A percentile compares a stretch with the other conserved stretches of the same genome.
These are phyloP conservation scores for Borostomias antarcticus DNA, from an alignment of 2,797 vertebrate species.

Conservation along the genomic window DNA sequence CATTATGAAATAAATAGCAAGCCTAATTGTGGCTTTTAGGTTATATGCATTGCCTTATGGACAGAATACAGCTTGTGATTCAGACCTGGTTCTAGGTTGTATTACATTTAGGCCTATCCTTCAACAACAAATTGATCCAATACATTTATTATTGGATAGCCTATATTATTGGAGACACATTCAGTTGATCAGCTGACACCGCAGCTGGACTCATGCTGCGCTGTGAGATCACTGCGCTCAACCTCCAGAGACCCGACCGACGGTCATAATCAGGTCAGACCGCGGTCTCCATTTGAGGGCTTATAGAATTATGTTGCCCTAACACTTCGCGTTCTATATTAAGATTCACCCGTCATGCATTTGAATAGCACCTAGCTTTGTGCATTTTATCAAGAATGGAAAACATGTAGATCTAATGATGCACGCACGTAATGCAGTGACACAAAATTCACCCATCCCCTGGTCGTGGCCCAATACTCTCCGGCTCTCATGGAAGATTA, in stretches of 20 bases:
- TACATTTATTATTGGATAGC: not conserved
- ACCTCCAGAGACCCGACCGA: slow-evolving; percentile 6
- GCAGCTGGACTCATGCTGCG: slow-evolving; percentile 51
- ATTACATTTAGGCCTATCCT: not conserved
- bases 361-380: not conserved
- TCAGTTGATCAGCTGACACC: slow-evolving; percentile 40
- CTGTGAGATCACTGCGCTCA: slow-evolving; percentile 22
- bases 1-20: not conserved
- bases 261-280: slow-evolving; percentile 8
- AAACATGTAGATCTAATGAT: not conserved
- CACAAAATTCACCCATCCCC: not conserved
- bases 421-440: not conserved
- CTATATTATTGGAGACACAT: slow-evolving; percentile 21
- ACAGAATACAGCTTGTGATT: not conserved
- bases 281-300: slow-evolving; percentile 4
- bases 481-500: slow-evolving; percentile 26
- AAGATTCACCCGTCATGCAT: not conserved
- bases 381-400: not conserved
- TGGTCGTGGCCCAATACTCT: slow-evolving; percentile 7
- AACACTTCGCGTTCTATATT: not conserved
- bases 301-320: not conserved
- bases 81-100: not conserved
- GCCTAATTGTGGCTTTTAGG: not conserved
- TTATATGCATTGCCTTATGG: not conserved
- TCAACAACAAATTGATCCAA: not conserved